Evolutionary conservation across 2,797 vertebrate genomes (phyloP).

Genomic region (Ptychobarbus kaznakovi): DNA sequence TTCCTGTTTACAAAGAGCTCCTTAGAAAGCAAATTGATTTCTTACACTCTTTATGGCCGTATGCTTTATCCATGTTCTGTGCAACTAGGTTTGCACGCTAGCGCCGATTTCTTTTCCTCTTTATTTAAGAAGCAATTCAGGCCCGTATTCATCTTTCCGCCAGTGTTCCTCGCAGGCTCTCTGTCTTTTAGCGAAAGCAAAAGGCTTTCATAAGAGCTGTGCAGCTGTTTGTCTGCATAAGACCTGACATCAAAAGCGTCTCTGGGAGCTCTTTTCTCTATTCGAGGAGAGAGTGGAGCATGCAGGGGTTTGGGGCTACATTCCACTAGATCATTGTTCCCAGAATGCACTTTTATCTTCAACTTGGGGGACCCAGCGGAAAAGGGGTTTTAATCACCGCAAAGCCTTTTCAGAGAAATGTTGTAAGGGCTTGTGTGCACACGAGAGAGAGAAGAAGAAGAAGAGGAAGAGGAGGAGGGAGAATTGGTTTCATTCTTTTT

Average conservation of each 20-base stretch:
- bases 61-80: conserved; percentile 54
- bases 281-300: conserved; percentile 53
- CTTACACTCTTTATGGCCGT: conserved; percentile 52
- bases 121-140: conserved; percentile 54
- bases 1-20: conserved; percentile 49
- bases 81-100: conserved; percentile 33
- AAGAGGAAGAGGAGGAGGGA: neutral
- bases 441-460: neutral
- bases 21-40: conserved; percentile 59
- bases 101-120: conserved; percentile 47
- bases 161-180: conserved; percentile 46
- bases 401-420: conserved; percentile 51
- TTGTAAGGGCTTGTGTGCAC: conserved; percentile 33
- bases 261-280: conserved; percentile 55
- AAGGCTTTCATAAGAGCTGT: conserved; percentile 56
- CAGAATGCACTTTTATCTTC: conserved; percentile 59
- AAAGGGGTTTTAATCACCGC: conserved; percentile 53
- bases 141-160: conserved; percentile 51
- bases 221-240: conserved; percentile 62
- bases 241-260: conserved; percentile 61
- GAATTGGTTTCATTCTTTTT: conserved; percentile 37
- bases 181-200: conserved; percentile 59
- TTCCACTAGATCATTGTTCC: conserved; percentile 61
- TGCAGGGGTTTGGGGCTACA: conserved; percentile 55
- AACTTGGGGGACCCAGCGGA: conserved; percentile 54